Conservation (phyloP, 2,888 invertebrate genomes). For the Chrysodeixis includens region DNA sequence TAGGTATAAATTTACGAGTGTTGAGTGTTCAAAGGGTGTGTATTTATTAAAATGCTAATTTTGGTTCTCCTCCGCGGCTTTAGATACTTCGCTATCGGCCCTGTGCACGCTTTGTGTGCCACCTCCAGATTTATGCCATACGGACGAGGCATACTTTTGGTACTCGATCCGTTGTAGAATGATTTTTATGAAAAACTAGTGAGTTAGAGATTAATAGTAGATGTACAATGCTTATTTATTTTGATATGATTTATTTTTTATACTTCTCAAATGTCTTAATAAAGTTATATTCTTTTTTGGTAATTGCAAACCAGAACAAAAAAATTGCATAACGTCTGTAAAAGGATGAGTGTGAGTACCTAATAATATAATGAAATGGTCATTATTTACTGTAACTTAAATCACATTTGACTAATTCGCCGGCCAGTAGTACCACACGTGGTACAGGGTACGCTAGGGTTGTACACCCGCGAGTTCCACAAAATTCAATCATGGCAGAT, state of each 20-base stretch:
- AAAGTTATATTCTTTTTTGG: too few relatives aligned
- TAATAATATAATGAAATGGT: not conserved
- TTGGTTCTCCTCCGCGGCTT: slow-evolving; percentile 82
- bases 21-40: slow-evolving; percentile 87
- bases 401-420: slow-evolving; percentile 41
- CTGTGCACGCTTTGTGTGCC: slow-evolving; percentile 87
- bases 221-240: not conserved
- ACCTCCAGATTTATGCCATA: slow-evolving; percentile 87
- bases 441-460: slow-evolving; percentile 74
- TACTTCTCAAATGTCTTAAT: too few relatives aligned
- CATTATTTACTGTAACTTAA: not conserved
- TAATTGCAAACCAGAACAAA: too few relatives aligned
- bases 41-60: slow-evolving; percentile 90
- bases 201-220: not conserved
- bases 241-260: too few relatives aligned
- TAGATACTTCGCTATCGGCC: slow-evolving; percentile 86
- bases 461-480: slow-evolving; percentile 77
- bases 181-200: not conserved
- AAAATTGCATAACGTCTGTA: too few relatives aligned
- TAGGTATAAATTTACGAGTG: slow-evolving; percentile 82
- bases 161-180: slow-evolving; percentile 61
- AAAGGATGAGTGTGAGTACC: too few relatives aligned
- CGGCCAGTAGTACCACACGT: slow-evolving; percentile 61
- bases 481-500: slow-evolving; percentile 89
- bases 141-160: slow-evolving; percentile 68